These are phyloP conservation scores for Cabera pusaria DNA, from an alignment of 2,888 invertebrate genomes.

Conservation along the genomic window DNA sequence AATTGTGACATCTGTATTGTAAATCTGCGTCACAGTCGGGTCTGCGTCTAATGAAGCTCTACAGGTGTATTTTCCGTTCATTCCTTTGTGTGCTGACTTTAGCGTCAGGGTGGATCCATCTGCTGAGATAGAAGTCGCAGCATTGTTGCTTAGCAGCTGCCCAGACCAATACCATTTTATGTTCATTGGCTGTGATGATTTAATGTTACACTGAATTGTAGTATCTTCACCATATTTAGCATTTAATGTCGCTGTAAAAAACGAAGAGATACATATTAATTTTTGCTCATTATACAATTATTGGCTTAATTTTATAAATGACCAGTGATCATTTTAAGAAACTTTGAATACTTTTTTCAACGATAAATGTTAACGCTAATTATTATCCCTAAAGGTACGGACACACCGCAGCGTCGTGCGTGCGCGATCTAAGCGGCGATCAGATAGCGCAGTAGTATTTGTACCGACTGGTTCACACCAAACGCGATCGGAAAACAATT, in stretches of 20 bases:
- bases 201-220: slow-evolving; percentile 17
- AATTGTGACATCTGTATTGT: slow-evolving; percentile 1
- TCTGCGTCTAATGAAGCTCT: slow-evolving; percentile 3
- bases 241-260: slow-evolving; percentile 10
- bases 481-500: no score
- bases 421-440: no score
- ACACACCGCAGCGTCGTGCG: no score
- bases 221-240: slow-evolving; percentile 14
- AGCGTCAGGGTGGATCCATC: slow-evolving; percentile 2
- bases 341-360: no score
- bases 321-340: no score
- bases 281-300: no score
- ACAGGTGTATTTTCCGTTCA: slow-evolving; percentile 3
- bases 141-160: not conserved
- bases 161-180: slow-evolving; percentile 5
- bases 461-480: no score
- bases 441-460: no score
- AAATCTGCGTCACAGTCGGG: slow-evolving; percentile 2
- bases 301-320: no score
- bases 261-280: no score
- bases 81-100: slow-evolving; percentile 1
- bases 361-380: no score
- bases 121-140: not conserved
- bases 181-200: slow-evolving; percentile 2
- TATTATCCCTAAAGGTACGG: no score